These are phyloP conservation scores for Lochmaea crataegi DNA, from an alignment of 2,888 invertebrate species.

Conservation along the genomic window DNA sequence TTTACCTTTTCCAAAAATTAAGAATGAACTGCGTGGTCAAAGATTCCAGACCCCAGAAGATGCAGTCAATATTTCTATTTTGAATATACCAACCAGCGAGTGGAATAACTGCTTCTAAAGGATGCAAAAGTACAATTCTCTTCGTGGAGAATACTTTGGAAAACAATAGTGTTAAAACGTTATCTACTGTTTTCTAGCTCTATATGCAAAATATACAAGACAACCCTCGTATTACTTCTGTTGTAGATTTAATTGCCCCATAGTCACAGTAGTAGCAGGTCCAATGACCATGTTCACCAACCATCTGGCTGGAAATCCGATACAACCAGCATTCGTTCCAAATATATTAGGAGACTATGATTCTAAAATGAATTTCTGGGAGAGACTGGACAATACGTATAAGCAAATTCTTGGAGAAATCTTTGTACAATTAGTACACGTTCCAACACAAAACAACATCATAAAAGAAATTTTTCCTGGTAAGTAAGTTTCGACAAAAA, in stretches of 20 bases:
- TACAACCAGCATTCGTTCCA: constrained; percentile 66
- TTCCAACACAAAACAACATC: constrained; percentile 45
- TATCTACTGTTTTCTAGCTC: too few relatives aligned
- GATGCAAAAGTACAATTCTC: too few relatives aligned
- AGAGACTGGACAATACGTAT: constrained; percentile 68
- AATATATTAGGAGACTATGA: constrained; percentile 62
- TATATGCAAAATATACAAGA: too few relatives aligned
- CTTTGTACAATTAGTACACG: constrained; percentile 1
- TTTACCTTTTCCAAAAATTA: too few relatives aligned
- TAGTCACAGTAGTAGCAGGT: constrained; percentile 33
- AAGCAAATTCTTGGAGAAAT: constrained; percentile 27
- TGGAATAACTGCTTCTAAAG: too few relatives aligned
- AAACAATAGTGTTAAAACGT: too few relatives aligned
- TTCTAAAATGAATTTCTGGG: constrained; percentile 66
- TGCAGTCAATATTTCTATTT: too few relatives aligned
- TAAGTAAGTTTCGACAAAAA: background rate
- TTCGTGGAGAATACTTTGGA: too few relatives aligned
- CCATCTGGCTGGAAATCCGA: constrained; percentile 65
- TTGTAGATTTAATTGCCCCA: constrained; percentile 41
- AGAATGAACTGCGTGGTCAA: too few relatives aligned
- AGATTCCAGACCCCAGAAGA: too few relatives aligned
- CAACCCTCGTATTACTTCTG: background rate
- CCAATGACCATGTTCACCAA: constrained; percentile 50
- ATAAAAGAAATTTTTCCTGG: constrained; percentile 51
- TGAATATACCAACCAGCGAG: too few relatives aligned